Percentiles rank a stretch among this genome's conserved stretches.
Evolutionary conservation across 2,888 invertebrate genomes (phyloP).

Genomic region (Mycalesis mineus): DNA sequence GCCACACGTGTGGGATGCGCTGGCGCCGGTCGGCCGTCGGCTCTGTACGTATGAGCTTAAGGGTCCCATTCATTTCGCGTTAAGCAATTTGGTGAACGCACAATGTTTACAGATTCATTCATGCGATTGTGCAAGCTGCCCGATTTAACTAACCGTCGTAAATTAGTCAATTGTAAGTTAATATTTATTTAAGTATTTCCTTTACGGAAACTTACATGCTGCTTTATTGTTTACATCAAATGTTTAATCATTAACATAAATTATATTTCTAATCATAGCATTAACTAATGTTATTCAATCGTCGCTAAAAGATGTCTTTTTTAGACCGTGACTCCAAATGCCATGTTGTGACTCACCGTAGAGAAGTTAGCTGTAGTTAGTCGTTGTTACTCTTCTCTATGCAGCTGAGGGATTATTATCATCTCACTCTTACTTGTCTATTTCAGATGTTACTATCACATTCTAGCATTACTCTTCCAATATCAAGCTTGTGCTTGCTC

Average conservation of each 20-base stretch:
- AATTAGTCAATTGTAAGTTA: conserved; percentile 34
- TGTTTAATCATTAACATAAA: too few relatives aligned
- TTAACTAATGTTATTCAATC: not conserved
- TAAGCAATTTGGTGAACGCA: conserved; percentile 73
- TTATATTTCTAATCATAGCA: too few relatives aligned
- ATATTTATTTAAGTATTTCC: conserved; percentile 10
- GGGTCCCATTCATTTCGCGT: conserved; percentile 74
- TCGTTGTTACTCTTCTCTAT: conserved; percentile 41
- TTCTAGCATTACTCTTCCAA: conserved; percentile 37
- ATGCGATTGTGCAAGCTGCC: conserved; percentile 58
- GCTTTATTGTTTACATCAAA: not conserved
- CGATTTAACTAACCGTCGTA: conserved; percentile 44
- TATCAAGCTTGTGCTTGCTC: conserved; percentile 44
- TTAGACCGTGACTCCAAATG: conserved; percentile 34
- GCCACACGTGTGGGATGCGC: conserved; percentile 75
- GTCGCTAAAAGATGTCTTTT: conserved; percentile 7
- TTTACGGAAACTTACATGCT: not conserved
- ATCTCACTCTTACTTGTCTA: conserved; percentile 52
- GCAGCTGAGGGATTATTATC: conserved; percentile 48
- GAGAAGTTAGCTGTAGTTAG: conserved; percentile 50
- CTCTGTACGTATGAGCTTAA: conserved; percentile 50
- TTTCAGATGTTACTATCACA: conserved; percentile 48
- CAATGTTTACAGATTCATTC: conserved; percentile 70
- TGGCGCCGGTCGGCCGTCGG: conserved; percentile 64
- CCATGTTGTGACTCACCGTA: conserved; percentile 52